phyloP scores from a whole-genome alignment of 1,140 invertebrate genomes.

The Brachystomella parvula region DNA sequence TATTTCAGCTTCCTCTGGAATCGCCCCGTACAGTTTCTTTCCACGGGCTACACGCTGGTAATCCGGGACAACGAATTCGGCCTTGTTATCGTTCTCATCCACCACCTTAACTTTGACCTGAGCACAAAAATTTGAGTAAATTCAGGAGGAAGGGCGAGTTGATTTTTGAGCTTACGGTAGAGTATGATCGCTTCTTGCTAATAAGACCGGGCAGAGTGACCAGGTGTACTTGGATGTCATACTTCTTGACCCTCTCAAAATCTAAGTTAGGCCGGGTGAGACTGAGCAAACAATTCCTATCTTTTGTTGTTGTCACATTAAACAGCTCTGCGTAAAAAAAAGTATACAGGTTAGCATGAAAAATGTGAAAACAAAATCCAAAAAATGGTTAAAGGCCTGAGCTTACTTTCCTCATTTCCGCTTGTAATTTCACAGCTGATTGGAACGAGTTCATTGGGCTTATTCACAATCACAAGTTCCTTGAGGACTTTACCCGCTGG shows the following conservation, averaged over 20 bases:
- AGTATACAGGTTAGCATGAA: background rate
- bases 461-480: constrained; percentile 64
- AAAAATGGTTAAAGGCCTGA: background rate
- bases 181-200: constrained; percentile 61
- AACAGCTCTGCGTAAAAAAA: constrained; percentile 57
- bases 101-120: constrained; percentile 69
- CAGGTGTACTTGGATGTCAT: constrained; percentile 65
- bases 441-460: constrained; percentile 55
- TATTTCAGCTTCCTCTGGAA: constrained; percentile 59
- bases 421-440: constrained; percentile 62
- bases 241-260: constrained; percentile 62
- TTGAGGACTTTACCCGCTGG: constrained; percentile 59
- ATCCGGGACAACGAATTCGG: constrained; percentile 65
- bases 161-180: constrained; percentile 46
- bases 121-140: constrained; percentile 29
- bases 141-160: background rate
- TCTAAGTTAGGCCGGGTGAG: constrained; percentile 60
- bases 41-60: constrained; percentile 38
- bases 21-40: constrained; percentile 61
- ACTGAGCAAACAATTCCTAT: constrained; percentile 67
- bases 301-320: constrained; percentile 60
- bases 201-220: constrained; percentile 66
- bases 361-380: background rate
- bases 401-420: constrained; percentile 57
- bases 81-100: constrained; percentile 53